Evolutionary conservation across 2,113 vertebrate genomes (phyloP).

Genomic region (Pollachius pollachius): DNA sequence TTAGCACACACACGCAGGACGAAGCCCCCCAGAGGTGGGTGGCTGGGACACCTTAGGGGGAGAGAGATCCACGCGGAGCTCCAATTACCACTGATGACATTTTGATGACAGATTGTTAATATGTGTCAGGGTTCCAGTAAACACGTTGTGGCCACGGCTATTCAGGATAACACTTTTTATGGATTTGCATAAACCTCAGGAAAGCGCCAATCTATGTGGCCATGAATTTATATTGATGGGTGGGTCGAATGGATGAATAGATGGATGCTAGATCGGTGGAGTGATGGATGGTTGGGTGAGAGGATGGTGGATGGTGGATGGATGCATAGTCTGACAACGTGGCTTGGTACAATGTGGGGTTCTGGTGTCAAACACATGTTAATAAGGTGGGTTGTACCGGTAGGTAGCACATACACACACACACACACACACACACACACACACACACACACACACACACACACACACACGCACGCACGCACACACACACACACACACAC

Average conservation of each 20-base stretch:
- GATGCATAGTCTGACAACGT: too few relatives aligned
- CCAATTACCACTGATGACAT: slow-evolving; percentile 65
- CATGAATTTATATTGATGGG: too few relatives aligned
- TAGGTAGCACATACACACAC: neutral
- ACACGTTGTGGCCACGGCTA: slow-evolving; percentile 46
- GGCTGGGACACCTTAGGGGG: slow-evolving; percentile 56
- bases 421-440: slow-evolving; percentile 12
- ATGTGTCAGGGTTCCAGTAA: slow-evolving; percentile 43
- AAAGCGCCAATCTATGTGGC: too few relatives aligned
- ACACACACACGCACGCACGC: neutral
- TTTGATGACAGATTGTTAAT: slow-evolving; percentile 65
- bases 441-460: slow-evolving; percentile 10
- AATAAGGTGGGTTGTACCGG: too few relatives aligned
- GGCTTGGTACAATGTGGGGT: too few relatives aligned
- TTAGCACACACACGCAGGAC: slow-evolving; percentile 24
- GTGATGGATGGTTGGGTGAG: too few relatives aligned
- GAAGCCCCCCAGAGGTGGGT: slow-evolving; percentile 47
- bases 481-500: neutral
- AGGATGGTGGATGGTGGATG: too few relatives aligned
- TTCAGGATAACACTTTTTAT: slow-evolving; percentile 27
- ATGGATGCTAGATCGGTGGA: too few relatives aligned
- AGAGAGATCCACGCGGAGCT: slow-evolving; percentile 56
- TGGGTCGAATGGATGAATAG: too few relatives aligned
- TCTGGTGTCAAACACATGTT: too few relatives aligned
- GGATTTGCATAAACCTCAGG: too few relatives aligned